Percentiles rank a stretch among this genome's conserved stretches.
Conservation (phyloP, 2,888 invertebrate genomes). For the Phasia obesa region DNA sequence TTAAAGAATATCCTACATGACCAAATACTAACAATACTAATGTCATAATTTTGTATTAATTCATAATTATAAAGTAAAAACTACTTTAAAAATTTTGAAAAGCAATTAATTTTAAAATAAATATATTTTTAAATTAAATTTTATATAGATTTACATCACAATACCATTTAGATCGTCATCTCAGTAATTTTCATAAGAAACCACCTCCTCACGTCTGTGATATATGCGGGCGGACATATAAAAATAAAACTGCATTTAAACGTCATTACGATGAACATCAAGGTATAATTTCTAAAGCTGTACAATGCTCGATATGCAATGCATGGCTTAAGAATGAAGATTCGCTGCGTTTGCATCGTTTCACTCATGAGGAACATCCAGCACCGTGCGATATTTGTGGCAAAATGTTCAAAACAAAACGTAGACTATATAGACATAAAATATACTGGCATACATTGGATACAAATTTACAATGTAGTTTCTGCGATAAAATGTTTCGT, state of each 20-base stretch:
- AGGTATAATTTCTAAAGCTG: slow-evolving; percentile 77
- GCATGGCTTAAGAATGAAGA: slow-evolving; percentile 78
- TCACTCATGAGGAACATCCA: slow-evolving; percentile 65
- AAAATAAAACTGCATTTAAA: slow-evolving; percentile 78
- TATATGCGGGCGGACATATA: slow-evolving; percentile 78
- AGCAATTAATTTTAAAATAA: slow-evolving; percentile 18
- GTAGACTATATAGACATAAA: slow-evolving; percentile 76
- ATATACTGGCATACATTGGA: slow-evolving; percentile 77
- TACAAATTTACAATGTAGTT: slow-evolving; percentile 76
- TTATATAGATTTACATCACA: slow-evolving; percentile 75
- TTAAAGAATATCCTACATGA: no score
- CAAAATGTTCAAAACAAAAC: slow-evolving; percentile 73
- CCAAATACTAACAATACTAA: no score
- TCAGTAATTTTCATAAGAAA: slow-evolving; percentile 78
- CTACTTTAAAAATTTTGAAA: background rate
- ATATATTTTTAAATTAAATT: slow-evolving; percentile 63
- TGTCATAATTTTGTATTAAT: no score
- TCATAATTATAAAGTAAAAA: no score
- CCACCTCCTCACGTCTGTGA: slow-evolving; percentile 77
- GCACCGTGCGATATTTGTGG: slow-evolving; percentile 69
- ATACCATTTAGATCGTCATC: slow-evolving; percentile 76
- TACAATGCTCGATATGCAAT: slow-evolving; percentile 76
- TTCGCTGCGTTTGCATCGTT: slow-evolving; percentile 71
- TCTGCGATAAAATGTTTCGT: slow-evolving; percentile 78
- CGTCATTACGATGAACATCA: slow-evolving; percentile 77